Evolutionary conservation across 2,113 vertebrate species (phyloP).

Genomic region (Ictidomys tridecemlineatus): DNA sequence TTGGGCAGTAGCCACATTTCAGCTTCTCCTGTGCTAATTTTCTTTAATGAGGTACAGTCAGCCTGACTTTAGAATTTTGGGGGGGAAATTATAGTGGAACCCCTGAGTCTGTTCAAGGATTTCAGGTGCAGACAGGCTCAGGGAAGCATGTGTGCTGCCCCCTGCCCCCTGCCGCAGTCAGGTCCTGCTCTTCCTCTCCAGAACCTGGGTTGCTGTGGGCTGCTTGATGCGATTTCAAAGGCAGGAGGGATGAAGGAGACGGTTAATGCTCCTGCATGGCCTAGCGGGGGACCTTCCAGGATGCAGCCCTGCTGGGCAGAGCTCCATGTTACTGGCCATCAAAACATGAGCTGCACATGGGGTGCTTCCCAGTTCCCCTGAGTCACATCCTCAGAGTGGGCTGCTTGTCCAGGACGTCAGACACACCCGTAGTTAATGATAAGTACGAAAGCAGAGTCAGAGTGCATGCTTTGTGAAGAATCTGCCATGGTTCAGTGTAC

Average conservation of each 20-base stretch:
- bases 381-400: not conserved
- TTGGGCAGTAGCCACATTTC: not conserved
- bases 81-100: not conserved
- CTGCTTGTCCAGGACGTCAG: not conserved
- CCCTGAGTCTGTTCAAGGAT: not conserved
- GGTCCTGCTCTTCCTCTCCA: no score
- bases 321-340: not conserved
- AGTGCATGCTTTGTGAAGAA: not conserved
- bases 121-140: not conserved
- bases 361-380: not conserved
- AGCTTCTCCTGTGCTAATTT: not conserved
- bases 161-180: not conserved
- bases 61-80: not conserved
- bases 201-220: not conserved
- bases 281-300: not conserved
- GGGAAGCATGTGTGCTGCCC: accelerated
- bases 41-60: not conserved
- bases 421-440: constrained; percentile 17
- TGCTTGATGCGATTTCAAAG: not conserved
- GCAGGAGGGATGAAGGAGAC: no score
- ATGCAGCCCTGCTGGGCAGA: not conserved
- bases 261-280: not conserved
- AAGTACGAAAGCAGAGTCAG: not conserved
- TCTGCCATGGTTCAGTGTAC: not conserved
- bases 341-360: not conserved